phyloP scores from a whole-genome alignment of 2,888 invertebrate genomes.

The Myopa testacea region DNA sequence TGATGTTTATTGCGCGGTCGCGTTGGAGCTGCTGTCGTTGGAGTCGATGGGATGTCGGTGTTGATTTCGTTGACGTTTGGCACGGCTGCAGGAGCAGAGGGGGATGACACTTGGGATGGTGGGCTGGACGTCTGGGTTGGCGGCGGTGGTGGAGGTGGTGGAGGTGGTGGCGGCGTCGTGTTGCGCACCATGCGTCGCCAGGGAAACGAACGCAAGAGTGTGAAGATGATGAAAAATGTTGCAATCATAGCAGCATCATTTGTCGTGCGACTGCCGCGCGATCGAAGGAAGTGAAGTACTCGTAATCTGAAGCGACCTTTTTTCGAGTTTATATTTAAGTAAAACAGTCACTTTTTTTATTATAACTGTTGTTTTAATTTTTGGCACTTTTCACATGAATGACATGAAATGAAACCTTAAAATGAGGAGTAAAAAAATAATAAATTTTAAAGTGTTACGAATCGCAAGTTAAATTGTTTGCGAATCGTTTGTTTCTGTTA shows the following conservation, averaged over 20 bases:
- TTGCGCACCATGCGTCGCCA: slow-evolving; percentile 59
- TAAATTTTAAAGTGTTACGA: too few relatives aligned
- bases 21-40: slow-evolving; percentile 18
- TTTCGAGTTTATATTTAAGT: not conserved
- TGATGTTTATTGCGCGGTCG: not conserved
- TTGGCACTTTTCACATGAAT: too few relatives aligned
- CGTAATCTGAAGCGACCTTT: slow-evolving; percentile 1
- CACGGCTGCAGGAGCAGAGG: slow-evolving; percentile 29
- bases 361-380: too few relatives aligned
- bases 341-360: not conserved
- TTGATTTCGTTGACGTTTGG: slow-evolving; percentile 19
- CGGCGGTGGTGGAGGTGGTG: slow-evolving; percentile 29
- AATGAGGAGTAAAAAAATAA: too few relatives aligned
- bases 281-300: slow-evolving; percentile 1
- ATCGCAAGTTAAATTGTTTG: too few relatives aligned
- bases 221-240: slow-evolving; percentile 67
- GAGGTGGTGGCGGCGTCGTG: slow-evolving; percentile 39
- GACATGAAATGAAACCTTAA: too few relatives aligned
- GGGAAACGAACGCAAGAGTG: slow-evolving; percentile 68
- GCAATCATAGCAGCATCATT: slow-evolving; percentile 62
- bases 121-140: too few relatives aligned
- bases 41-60: slow-evolving; percentile 19
- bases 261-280: slow-evolving; percentile 28
- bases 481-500: too few relatives aligned
- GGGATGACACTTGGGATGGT: slow-evolving; percentile 33